These are phyloP conservation scores for Chaetophractus vellerosus DNA, from an alignment of 2,797 vertebrate genomes.

Conservation along the genomic window DNA sequence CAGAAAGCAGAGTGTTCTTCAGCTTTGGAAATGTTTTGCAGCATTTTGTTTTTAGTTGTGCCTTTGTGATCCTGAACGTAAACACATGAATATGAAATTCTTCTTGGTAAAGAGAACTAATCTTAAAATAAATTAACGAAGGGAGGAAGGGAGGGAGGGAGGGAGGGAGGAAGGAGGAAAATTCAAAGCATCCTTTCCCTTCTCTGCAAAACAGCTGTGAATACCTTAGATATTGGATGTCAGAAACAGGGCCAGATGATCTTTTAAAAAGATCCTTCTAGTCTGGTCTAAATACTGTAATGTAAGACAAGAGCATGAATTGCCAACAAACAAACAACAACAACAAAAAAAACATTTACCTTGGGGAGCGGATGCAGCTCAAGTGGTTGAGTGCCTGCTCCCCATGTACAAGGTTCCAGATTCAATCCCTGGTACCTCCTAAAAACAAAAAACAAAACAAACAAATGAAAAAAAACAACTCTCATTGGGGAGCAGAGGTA, in stretches of 20 bases:
- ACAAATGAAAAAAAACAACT: too few relatives aligned
- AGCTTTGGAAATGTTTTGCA: constrained; percentile 20
- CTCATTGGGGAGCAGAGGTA: too few relatives aligned
- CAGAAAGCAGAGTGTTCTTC: constrained; percentile 49
- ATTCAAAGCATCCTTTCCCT: background rate
- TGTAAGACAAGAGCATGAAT: background rate
- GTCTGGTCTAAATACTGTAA: background rate
- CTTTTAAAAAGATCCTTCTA: constrained; percentile 24
- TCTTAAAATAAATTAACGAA: constrained; percentile 18
- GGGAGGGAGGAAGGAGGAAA: too few relatives aligned
- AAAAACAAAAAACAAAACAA: too few relatives aligned
- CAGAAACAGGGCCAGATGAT: background rate
- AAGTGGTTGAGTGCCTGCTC: too few relatives aligned
- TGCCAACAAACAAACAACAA: background rate
- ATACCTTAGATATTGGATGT: background rate
- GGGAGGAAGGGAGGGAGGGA: background rate
- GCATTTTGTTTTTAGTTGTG: constrained; percentile 65
- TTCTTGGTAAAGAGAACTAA: constrained; percentile 56
- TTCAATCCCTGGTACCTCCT: too few relatives aligned
- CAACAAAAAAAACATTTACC: background rate
- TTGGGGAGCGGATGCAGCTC: too few relatives aligned
- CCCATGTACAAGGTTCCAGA: too few relatives aligned
- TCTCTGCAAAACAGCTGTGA: background rate
- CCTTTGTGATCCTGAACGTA: constrained; percentile 54
- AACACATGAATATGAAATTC: constrained; percentile 55